Evolutionary conservation across 2,888 invertebrate genomes (phyloP), one percentile per base, ranked within the genome.

Genomic region (Melieria omissa): DNA sequence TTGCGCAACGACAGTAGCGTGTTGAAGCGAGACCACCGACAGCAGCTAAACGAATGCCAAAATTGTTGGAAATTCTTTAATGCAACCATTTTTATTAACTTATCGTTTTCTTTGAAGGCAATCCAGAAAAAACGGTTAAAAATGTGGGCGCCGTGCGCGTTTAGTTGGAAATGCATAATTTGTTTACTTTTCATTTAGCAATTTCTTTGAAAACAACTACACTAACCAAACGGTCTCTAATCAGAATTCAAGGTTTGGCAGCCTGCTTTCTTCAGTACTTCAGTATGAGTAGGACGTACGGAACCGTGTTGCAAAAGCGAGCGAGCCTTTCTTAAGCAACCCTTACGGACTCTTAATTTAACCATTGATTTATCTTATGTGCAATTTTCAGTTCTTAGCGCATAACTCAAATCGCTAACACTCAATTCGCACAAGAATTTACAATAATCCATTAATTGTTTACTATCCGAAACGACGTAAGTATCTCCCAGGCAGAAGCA

Each of bases 91-190:
- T 55, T 74, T 74, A 67, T 67, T 74, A 74, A 74, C 70, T 64
- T 72, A 68, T 74, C 80, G 81, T 80, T 82, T 82, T 82, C 81
- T 82, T 83, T 83, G 81, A 82, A 82, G 83, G 83, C 78, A 80
- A 82, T 76, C 80, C 80, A 75, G 70, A 70, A 62, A 49, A 65
- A 58, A 63, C 45, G 55, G 65, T 62, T 64, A 54, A 44, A 58
- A 66, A 65, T 61, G 57, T 62, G 72, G 69, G 61, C 66, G 70
- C 64, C 67, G 54, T 71, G 65, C 71, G 57, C 65, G 69, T 49
- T 62, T 69, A 68, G 60, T 62, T 69, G 69, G 69, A 69, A 62
- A 47, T 60, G 8, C 44, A 52, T 49, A 41, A 29, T 29, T 29
- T 29, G 29, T 29, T 29, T 29, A 29, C 29, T 47, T 60, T 69